Evolutionary conservation across 2,797 vertebrate species (phyloP), one percentile per base, ranked within the genome.

Genomic region (Argentina silus): DNA sequence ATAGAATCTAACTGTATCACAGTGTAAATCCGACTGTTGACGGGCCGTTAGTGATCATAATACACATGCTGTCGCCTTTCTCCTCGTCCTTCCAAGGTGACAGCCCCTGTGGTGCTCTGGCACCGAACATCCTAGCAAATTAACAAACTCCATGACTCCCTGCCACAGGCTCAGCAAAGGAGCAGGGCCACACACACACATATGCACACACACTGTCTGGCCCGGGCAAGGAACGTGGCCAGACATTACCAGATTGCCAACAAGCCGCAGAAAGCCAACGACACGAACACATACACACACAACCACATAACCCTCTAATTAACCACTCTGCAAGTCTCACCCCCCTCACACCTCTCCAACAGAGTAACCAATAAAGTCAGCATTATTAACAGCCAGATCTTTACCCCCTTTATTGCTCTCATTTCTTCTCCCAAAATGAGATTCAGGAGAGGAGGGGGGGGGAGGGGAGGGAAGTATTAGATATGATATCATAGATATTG

Each of bases 41-140:
- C 76, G 19, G 76, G 81, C 67, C 57, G 84, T 73, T 82, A 87
- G 83, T 57, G 70, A 84, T 56, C 53, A 7, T 82, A 73, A 78
- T 74, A 77, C 66, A 7, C 75, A 64, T 63, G 19, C 74, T 67
- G 74, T 67, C 64, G 56, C 73, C 69, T 79, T 72, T 72, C 63
- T 71, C 81, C 78, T 79, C 80, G 87, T 92, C 87, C 89, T 88
- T 91, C 82, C 80, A 83, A 91, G 89, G 90, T 90, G 89, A 91
- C 83, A 69, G 81, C 55, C 84, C 82, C 87, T 76, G 85, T 75
- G 78, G 86, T 71, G 85, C 79, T 85, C 78, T 92, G 91, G 91
- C 90, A 84, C 80, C 2, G 72, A 77, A 78, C 65, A 71, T 62
- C 76, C 81, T 81, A 83, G 80, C 87, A 92, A 92, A 93, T 92